Evolutionary conservation across 2,113 vertebrate genomes (phyloP).

Genomic region (Gymnogyps californianus): DNA sequence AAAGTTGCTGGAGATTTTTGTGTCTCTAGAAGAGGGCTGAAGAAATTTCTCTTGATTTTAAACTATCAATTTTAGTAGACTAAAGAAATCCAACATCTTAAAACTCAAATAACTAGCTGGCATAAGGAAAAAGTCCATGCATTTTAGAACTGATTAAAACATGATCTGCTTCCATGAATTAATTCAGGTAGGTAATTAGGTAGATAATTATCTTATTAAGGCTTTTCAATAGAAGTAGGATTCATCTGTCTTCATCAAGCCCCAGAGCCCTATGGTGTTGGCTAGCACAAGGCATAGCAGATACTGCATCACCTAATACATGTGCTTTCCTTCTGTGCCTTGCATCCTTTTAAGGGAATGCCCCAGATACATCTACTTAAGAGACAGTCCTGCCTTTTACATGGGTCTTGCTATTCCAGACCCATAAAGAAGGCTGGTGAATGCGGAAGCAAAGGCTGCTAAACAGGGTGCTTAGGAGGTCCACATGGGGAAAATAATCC

Average conservation of each 20-base stretch:
- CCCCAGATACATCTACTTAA: background rate
- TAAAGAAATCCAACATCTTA: background rate
- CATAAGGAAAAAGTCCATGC: background rate
- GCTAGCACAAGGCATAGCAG: background rate
- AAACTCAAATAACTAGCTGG: background rate
- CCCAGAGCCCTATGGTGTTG: background rate
- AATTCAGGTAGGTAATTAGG: background rate
- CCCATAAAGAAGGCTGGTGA: background rate
- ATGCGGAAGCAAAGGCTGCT: background rate
- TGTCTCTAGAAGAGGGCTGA: background rate
- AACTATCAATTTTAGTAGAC: background rate
- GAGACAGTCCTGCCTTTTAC: background rate
- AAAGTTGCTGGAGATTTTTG: background rate
- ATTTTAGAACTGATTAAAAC: background rate
- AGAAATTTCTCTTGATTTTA: background rate
- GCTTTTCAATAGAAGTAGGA: background rate
- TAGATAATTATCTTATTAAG: background rate
- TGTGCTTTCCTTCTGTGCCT: background rate
- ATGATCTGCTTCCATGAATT: background rate
- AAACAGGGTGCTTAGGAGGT: background rate
- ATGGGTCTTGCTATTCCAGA: background rate
- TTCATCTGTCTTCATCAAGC: background rate
- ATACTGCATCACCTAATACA: background rate
- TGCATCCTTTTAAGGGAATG: background rate
- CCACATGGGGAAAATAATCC: background rate